Base-by-base conservation (phyloP, 2,888 invertebrate genomes). In the Aphodius granarius region DNA sequence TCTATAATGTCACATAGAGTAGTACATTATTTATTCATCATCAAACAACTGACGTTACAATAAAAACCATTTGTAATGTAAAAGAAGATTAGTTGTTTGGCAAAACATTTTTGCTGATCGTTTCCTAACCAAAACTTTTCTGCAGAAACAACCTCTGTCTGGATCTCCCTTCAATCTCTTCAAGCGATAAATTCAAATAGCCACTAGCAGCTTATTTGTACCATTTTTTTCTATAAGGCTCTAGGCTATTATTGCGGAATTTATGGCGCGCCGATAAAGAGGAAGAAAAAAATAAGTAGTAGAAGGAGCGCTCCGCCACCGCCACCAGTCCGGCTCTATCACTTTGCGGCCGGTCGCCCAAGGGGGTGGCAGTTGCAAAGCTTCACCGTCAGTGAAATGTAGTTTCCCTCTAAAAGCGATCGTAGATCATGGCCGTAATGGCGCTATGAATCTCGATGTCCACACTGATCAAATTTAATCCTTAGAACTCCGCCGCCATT, bases 391-490 rank as follows among this genome's bases (percentile, higher is more conserved):
- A 77, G 80, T 81, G 80, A 82, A 82, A 81, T 81, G 83, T 82
- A 81, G 82, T 80, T 84, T 82, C 83, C 84, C 83, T 85, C 86
- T 85, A 86, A 86, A 87, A 86, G 86, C 82, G 84, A 83, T 85
- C 85, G 84, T 87, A 87, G 84, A 87, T 87, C 87, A 87, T 87
- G 84, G 84, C 81, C 83, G 86, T 87, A 88, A 88, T 88, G 88
- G 88, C 85, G 86, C 87, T 86, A 88, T 88, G 87, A 87, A 88
- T 88, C 87, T 87, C 85, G 86, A 86, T 86, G 87, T 87, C 87
- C 86, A 84, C 87, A 85, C 86, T 87, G 87, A 88, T 88, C 87
- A 87, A 88, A 88, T 87, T 87, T 87, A 87, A 88, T 87, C 86
- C 85, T 86, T 85, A 84, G 85, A 86, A 86, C 85, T 85, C 82